A percentile compares a stretch with the other conserved stretches of the same genome.
phyloP scores from a whole-genome alignment of 2,888 invertebrate genomes.

The Andrena minutula region DNA sequence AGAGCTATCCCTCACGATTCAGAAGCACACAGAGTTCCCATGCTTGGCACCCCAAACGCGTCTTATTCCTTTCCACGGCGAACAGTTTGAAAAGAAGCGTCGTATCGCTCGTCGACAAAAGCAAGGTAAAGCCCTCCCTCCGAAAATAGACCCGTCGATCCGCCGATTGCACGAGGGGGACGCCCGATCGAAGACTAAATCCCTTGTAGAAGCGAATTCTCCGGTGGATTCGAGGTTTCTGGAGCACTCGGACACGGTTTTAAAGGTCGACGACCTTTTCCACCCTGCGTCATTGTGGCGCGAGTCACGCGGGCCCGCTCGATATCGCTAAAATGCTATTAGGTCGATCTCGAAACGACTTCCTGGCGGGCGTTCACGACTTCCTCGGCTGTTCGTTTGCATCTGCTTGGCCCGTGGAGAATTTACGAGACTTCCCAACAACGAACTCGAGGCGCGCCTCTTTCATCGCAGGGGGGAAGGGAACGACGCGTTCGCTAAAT shows the following conservation, averaged over 20 bases:
- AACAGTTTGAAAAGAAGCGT: neutral
- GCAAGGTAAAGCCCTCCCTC: slow-evolving; percentile 18
- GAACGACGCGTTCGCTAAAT: neutral
- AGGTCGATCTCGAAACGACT: slow-evolving; percentile 65
- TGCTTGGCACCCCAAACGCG: neutral
- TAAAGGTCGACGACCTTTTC: slow-evolving; percentile 72
- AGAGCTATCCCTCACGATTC: no score
- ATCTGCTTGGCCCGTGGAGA: slow-evolving; percentile 8
- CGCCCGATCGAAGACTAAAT: slow-evolving; percentile 43
- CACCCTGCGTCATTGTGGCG: slow-evolving; percentile 53
- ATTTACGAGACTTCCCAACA: slow-evolving; percentile 47
- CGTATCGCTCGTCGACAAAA: slow-evolving; percentile 13
- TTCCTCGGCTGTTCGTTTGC: slow-evolving; percentile 14
- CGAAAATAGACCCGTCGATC: slow-evolving; percentile 41
- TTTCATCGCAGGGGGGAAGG: neutral
- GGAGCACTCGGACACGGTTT: slow-evolving; percentile 68
- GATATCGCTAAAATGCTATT: slow-evolving; percentile 73
- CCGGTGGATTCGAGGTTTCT: slow-evolving; percentile 70
- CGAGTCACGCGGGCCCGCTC: slow-evolving; percentile 62
- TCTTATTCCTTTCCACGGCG: neutral
- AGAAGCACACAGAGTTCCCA: neutral
- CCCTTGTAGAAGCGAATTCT: slow-evolving; percentile 21
- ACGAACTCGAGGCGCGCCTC: slow-evolving; percentile 19
- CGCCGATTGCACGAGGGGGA: neutral
- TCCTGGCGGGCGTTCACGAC: slow-evolving; percentile 41